Evolutionary conservation across 2,888 invertebrate genomes (phyloP).

Genomic region (Creontiades dilutus): DNA sequence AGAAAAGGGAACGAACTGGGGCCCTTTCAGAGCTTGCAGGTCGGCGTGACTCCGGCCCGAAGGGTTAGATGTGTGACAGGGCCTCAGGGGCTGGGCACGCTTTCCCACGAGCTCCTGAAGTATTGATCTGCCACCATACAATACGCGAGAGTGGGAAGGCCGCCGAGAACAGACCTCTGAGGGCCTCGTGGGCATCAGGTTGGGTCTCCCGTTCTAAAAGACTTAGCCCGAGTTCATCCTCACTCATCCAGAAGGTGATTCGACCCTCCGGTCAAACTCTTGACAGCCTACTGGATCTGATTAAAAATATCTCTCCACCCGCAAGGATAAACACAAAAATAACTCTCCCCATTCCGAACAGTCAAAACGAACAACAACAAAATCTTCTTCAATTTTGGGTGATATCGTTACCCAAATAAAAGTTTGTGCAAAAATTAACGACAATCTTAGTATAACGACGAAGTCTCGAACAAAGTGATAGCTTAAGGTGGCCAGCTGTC

Average conservation of each 20-base stretch:
- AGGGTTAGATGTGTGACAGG: background rate
- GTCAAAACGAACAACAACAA: no score
- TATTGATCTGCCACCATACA: conserved; percentile 32
- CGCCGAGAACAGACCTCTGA: background rate
- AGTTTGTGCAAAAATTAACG: no score
- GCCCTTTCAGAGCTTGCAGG: no score
- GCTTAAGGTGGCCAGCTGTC: no score
- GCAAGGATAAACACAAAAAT: no score
- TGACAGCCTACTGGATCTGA: background rate
- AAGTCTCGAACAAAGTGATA: no score
- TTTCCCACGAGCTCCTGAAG: conserved; percentile 48
- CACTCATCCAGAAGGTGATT: conserved; percentile 32
- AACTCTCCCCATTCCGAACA: no score
- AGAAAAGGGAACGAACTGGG: no score
- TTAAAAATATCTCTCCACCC: background rate
- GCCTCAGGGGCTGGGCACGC: conserved; percentile 15
- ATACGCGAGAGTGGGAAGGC: background rate
- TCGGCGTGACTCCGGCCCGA: background rate
- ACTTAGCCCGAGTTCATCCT: background rate
- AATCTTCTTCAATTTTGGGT: no score
- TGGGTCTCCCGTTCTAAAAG: conserved; percentile 4
- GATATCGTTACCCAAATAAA: no score
- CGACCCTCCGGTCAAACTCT: background rate
- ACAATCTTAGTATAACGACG: no score
- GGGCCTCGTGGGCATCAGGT: background rate